Evolutionary conservation across 2,113 vertebrate species (phyloP).

Genomic region (Heterotis niloticus): DNA sequence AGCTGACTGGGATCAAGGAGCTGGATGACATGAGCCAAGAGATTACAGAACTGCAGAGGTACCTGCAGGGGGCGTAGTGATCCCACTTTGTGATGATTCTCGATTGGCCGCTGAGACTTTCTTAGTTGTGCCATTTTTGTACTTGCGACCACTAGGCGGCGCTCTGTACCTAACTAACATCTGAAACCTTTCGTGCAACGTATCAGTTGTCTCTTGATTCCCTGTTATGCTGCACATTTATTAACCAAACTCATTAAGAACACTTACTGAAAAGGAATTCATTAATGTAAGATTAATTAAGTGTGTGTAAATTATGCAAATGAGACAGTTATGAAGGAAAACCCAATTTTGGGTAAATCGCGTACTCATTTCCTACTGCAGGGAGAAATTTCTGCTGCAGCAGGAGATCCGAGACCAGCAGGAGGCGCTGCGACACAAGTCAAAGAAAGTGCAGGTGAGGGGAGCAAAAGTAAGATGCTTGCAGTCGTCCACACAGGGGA

Average conservation of each 20-base stretch:
- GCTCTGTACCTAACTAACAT: not conserved
- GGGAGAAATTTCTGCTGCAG: slow-evolving; percentile 86
- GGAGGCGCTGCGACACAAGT: slow-evolving; percentile 80
- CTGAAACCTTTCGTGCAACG: no score
- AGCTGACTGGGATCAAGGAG: slow-evolving; percentile 87
- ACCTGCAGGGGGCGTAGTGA: no score
- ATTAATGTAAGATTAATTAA: not conserved
- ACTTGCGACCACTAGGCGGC: not conserved
- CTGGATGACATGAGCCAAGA: slow-evolving; percentile 90
- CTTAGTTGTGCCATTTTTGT: no score
- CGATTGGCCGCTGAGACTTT: not conserved
- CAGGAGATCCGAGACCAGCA: slow-evolving; percentile 89
- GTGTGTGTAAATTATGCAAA: not conserved
- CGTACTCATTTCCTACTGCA: slow-evolving; percentile 39
- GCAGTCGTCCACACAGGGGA: not conserved
- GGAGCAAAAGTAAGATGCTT: not conserved
- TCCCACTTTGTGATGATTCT: no score
- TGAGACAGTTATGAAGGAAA: not conserved
- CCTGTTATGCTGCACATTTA: no score
- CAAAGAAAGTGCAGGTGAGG: slow-evolving; percentile 82
- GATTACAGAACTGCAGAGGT: slow-evolving; percentile 94
- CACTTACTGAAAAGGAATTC: no score
- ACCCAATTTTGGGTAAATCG: not conserved
- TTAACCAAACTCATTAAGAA: no score
- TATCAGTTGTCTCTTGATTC: no score